phyloP scores from a whole-genome alignment of 2,113 vertebrate species.

The Vulpes lagopus region DNA sequence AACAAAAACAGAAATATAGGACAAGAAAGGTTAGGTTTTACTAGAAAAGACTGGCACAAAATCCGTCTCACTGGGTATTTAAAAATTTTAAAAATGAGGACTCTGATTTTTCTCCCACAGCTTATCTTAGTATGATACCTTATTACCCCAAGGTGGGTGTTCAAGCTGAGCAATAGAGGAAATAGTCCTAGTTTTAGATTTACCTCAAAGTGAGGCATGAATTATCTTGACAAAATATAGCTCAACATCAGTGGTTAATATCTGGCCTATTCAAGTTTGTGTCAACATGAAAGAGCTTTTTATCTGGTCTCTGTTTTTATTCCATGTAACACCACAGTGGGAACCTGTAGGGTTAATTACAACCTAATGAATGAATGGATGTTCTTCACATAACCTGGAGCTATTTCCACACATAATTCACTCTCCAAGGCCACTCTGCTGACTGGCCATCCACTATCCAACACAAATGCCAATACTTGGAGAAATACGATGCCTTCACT shows the following conservation, averaged over 20 bases:
- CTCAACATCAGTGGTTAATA: conserved; percentile 76
- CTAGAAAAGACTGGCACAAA: conserved; percentile 18
- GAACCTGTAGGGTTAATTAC: conserved; percentile 84
- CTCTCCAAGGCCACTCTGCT: conserved; percentile 51
- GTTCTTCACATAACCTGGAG: conserved; percentile 82
- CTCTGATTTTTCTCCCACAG: conserved; percentile 62
- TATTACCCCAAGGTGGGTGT: conserved; percentile 42
- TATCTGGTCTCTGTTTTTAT: conserved; percentile 82
- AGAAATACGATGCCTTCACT: conserved; percentile 38
- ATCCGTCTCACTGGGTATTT: conserved; percentile 29
- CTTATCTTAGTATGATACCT: conserved; percentile 49
- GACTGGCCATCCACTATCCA: conserved; percentile 63
- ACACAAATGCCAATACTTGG: not conserved
- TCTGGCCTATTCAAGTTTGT: conserved; percentile 79
- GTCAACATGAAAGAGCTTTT: conserved; percentile 83
- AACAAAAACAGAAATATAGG: conserved; percentile 34
- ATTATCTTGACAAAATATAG: conserved; percentile 85
- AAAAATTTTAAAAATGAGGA: conserved; percentile 63
- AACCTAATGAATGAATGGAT: conserved; percentile 79
- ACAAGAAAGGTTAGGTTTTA: conserved; percentile 31
- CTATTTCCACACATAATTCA: conserved; percentile 77
- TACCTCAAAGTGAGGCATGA: conserved; percentile 77
- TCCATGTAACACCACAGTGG: conserved; percentile 76
- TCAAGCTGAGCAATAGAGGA: conserved; percentile 59
- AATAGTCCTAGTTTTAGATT: conserved; percentile 65